These are phyloP conservation scores for Drosophila sucinea DNA, from an alignment of 1,140 invertebrate genomes.

Conservation along the genomic window DNA sequence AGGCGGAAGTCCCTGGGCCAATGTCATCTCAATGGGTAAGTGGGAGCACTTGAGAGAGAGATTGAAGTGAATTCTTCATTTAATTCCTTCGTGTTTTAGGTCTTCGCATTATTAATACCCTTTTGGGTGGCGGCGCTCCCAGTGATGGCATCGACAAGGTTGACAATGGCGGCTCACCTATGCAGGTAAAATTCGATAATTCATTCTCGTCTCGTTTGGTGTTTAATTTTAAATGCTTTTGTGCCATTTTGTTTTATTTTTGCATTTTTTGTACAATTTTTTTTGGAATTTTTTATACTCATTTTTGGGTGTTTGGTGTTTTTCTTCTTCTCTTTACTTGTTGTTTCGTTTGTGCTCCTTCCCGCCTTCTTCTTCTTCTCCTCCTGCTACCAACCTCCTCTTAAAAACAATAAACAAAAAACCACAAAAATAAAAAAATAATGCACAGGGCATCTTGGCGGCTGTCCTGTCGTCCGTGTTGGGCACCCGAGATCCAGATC, in stretches of 20 bases:
- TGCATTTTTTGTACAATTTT: slow-evolving; percentile 32
- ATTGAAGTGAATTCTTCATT: background rate
- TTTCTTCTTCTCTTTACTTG: slow-evolving; percentile 49
- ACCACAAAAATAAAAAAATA: slow-evolving; percentile 61
- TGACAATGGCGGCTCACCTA: slow-evolving; percentile 91
- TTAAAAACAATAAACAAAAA: slow-evolving; percentile 68
- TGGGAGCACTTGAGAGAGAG: background rate
- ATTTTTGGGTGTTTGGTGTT: slow-evolving; percentile 55
- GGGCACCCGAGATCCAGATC: slow-evolving; percentile 93
- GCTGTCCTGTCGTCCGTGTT: slow-evolving; percentile 93
- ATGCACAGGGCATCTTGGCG: slow-evolving; percentile 91
- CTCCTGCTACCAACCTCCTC: slow-evolving; percentile 57
- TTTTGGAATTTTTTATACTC: slow-evolving; percentile 49
- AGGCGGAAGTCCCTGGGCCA: slow-evolving; percentile 92
- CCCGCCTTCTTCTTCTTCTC: slow-evolving; percentile 19
- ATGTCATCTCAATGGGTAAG: slow-evolving; percentile 89
- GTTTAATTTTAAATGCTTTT: slow-evolving; percentile 54
- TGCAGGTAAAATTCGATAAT: slow-evolving; percentile 88
- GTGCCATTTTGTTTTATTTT: slow-evolving; percentile 61
- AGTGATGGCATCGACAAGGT: slow-evolving; percentile 94
- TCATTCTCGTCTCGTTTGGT: slow-evolving; percentile 32
- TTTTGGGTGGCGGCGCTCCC: slow-evolving; percentile 89
- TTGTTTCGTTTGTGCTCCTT: slow-evolving; percentile 37
- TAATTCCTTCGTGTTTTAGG: slow-evolving; percentile 81
- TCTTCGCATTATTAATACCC: slow-evolving; percentile 91